Evolutionary conservation across 2,113 vertebrate species (phyloP).

Genomic region (Phodopus roborovskii): DNA sequence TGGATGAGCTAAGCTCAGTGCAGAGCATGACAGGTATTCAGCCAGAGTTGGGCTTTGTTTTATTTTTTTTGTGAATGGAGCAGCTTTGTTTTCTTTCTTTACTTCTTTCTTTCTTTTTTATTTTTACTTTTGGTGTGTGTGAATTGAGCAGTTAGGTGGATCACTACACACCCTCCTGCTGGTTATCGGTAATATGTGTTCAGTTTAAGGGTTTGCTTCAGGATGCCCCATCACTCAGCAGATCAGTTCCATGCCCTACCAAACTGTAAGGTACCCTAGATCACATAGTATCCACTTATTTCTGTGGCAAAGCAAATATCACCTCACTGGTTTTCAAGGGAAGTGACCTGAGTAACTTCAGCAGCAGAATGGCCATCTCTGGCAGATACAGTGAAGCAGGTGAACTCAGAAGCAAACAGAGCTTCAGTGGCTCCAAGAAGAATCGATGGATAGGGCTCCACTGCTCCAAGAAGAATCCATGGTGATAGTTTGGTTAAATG

Average conservation of each 20-base stretch:
- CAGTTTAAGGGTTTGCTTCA: not conserved
- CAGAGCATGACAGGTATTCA: not conserved
- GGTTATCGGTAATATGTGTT: not conserved
- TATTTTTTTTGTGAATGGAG: not conserved
- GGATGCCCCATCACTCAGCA: not conserved
- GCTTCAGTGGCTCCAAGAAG: not conserved
- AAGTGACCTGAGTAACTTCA: not conserved
- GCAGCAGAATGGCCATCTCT: not conserved
- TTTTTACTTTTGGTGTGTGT: not conserved
- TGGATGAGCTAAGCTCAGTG: not conserved
- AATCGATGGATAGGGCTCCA: too few relatives aligned
- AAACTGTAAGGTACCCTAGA: not conserved
- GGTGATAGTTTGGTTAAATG: not conserved
- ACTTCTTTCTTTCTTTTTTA: too few relatives aligned
- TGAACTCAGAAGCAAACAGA: not conserved
- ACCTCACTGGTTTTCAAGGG: not conserved
- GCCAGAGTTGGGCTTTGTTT: not conserved
- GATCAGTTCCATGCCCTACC: not conserved
- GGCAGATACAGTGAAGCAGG: not conserved
- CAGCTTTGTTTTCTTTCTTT: too few relatives aligned
- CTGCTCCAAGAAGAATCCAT: not conserved
- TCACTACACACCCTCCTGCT: not conserved
- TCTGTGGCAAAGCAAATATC: constrained; percentile 47
- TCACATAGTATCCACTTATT: not conserved
- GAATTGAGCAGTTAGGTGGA: not conserved